These are phyloP conservation scores for Theonella swinhoei DNA, from an alignment of 37 sponge, comb jelly and placozoan species.

Conservation along the genomic window DNA sequence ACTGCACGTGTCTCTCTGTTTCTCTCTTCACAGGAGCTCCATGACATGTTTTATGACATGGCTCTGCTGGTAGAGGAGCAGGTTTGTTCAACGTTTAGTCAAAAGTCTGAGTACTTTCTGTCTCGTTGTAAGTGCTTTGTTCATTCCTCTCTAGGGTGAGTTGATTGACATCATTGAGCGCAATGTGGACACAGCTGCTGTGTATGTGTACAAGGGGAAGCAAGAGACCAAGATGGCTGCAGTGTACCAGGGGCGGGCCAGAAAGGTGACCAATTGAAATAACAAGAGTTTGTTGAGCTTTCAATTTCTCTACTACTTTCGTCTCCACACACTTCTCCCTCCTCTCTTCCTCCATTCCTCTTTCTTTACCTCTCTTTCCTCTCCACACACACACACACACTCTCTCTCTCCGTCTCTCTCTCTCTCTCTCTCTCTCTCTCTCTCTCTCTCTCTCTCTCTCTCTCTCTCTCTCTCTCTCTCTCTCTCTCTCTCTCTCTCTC, in stretches of 20 bases:
- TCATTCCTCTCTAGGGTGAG: slow-evolving; percentile 69
- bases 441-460: no score
- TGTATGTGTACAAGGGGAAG: slow-evolving; percentile 50
- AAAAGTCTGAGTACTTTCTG: not conserved
- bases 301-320: not conserved
- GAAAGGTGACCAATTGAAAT: slow-evolving; percentile 18
- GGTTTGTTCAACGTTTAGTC: slow-evolving; percentile 32
- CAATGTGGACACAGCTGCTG: slow-evolving; percentile 71
- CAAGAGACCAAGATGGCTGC: slow-evolving; percentile 23
- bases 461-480: slow-evolving; percentile 10
- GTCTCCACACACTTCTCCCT: not conserved
- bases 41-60: slow-evolving; percentile 90
- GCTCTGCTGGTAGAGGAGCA: slow-evolving; percentile 86
- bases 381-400: no score
- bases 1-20: not conserved
- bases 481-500: slow-evolving; percentile 20
- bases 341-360: no score
- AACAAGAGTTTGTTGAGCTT: not conserved
- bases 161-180: slow-evolving; percentile 74
- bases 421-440: slow-evolving; percentile 39
- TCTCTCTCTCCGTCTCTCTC: slow-evolving; percentile 3
- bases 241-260: not conserved
- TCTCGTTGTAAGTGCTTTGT: no score
- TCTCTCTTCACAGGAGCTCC: slow-evolving; percentile 70
- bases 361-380: not conserved